Conservation (phyloP, 2,797 vertebrate species). For the Cacajao melanocephalus region DNA sequence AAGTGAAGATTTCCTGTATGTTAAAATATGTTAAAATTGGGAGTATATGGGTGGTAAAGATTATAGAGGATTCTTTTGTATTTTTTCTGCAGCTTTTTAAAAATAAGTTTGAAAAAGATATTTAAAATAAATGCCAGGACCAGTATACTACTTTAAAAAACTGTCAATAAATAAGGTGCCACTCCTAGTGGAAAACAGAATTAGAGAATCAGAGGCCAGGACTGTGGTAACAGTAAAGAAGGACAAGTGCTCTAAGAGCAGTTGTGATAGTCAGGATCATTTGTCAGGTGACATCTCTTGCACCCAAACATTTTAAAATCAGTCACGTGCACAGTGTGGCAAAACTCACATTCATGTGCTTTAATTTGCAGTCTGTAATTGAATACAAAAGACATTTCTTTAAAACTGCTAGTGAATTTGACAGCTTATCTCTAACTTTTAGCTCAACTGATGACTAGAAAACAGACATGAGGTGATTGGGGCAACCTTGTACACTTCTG, state of each 20-base stretch:
- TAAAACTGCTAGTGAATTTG: background rate
- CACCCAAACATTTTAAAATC: background rate
- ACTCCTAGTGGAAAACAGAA: background rate
- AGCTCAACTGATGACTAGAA: background rate
- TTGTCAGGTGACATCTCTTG: background rate
- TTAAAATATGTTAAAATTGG: background rate
- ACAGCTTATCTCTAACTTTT: background rate
- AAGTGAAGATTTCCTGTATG: background rate
- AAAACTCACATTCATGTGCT: background rate
- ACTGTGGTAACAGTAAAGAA: background rate
- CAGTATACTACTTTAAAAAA: background rate
- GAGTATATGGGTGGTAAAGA: background rate
- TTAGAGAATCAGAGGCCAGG: background rate
- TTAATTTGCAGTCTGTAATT: background rate
- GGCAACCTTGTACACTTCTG: background rate
- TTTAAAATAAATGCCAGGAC: background rate
- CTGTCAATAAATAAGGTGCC: background rate
- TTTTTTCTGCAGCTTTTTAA: background rate
- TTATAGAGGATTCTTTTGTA: background rate
- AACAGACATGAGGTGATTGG: background rate
- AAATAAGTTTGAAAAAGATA: background rate
- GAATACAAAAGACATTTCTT: background rate
- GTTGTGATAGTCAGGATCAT: background rate
- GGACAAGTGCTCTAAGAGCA: background rate
- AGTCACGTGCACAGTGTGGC: rapidly evolving